phyloP scores from a whole-genome alignment of 2,113 vertebrate genomes.

The Otis tarda region DNA sequence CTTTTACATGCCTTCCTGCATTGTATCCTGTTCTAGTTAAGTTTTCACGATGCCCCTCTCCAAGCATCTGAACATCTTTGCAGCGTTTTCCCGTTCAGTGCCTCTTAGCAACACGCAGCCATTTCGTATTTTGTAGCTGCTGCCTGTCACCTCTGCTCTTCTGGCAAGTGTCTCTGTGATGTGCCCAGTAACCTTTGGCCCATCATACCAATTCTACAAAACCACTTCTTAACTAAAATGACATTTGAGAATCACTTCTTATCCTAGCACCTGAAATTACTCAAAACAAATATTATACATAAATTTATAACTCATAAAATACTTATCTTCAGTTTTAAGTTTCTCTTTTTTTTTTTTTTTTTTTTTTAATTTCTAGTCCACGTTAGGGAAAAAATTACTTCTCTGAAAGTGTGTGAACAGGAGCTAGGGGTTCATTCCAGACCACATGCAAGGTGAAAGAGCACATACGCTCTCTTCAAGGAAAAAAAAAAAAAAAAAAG shows the following conservation, averaged over 20 bases:
- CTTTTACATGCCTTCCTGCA: not conserved
- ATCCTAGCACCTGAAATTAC: not conserved
- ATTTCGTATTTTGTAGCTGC: accelerated
- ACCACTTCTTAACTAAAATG: not conserved
- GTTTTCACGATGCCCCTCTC: not conserved
- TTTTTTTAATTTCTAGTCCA: not conserved
- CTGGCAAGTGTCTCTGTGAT: not conserved
- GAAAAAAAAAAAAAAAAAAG: constrained; percentile 40
- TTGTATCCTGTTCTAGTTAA: not conserved
- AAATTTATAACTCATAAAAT: not conserved
- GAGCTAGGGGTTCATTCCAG: not conserved
- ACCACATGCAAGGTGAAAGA: not conserved
- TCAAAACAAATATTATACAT: not conserved
- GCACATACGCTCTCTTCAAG: not conserved
- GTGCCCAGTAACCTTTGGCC: not conserved
- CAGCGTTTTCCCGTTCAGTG: not conserved
- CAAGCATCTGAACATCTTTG: not conserved
- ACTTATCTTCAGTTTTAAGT: not conserved
- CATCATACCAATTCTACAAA: not conserved
- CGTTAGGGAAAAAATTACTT: not conserved
- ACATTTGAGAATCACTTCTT: not conserved
- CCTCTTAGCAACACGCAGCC: not conserved
- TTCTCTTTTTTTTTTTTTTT: not conserved
- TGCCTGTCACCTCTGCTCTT: not conserved
- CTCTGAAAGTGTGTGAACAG: not conserved